A percentile compares a stretch with the other conserved stretches of the same genome.
phyloP scores from a whole-genome alignment of 2,113 vertebrate genomes.

The Pao palembangensis region DNA sequence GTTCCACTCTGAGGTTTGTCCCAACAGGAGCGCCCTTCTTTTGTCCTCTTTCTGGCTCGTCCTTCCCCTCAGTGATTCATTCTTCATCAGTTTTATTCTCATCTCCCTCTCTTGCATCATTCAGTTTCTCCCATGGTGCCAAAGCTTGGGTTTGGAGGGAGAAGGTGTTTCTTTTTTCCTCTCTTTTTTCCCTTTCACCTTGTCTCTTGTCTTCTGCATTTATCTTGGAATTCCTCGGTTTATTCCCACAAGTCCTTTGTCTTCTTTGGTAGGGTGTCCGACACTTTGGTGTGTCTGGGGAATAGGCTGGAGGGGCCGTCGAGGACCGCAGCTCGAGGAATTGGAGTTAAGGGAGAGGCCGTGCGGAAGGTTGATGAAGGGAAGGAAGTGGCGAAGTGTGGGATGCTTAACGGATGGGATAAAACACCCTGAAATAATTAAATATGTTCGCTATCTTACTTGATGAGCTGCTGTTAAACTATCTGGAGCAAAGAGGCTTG shows the following conservation, averaged over 20 bases:
- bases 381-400: conserved; percentile 20
- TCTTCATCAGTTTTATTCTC: conserved; percentile 21
- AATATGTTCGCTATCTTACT: background rate
- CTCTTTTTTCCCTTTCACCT: conserved; percentile 10
- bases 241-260: conserved; percentile 69
- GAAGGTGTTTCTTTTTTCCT: conserved; percentile 10
- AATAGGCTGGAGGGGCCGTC: conserved; percentile 26
- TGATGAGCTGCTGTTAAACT: conserved; percentile 21
- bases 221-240: conserved; percentile 43
- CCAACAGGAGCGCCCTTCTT: conserved; percentile 39
- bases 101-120: conserved; percentile 30
- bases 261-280: conserved; percentile 81
- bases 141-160: conserved; percentile 20
- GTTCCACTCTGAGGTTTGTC: conserved; percentile 60
- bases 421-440: conserved; percentile 1
- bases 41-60: conserved; percentile 32
- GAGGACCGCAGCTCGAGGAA: conserved; percentile 14
- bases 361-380: conserved; percentile 24
- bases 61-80: conserved; percentile 42
- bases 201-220: conserved; percentile 15
- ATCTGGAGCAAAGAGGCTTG: conserved; percentile 6
- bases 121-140: conserved; percentile 28
- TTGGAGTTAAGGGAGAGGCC: conserved; percentile 29
- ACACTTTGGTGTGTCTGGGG: conserved; percentile 77
- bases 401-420: conserved; percentile 33